A percentile compares a stretch with the other conserved stretches of the same genome.
Evolutionary conservation across 2,797 vertebrate genomes (phyloP).

Genomic region (Melanotaenia maccullochi): DNA sequence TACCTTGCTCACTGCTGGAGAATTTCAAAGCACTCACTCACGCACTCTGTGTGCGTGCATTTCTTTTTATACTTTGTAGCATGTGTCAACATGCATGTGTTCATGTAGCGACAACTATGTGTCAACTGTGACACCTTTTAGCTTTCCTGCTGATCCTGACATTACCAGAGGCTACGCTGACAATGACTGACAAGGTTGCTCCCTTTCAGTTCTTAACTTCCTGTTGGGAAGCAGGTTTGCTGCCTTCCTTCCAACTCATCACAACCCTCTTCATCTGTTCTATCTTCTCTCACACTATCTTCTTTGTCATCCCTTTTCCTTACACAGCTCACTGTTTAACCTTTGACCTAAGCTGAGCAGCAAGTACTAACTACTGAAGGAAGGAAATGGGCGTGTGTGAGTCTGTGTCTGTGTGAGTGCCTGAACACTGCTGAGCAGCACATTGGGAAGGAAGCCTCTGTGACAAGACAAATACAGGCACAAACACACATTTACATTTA

Average conservation of each 20-base stretch:
- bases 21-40: constrained; percentile 27
- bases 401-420: constrained; percentile 27
- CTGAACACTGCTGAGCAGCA: constrained; percentile 40
- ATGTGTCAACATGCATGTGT: not conserved
- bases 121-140: constrained; percentile 33
- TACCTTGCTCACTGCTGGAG: constrained; percentile 19
- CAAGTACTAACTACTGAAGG: constrained; percentile 52
- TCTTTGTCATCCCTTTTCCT: constrained; percentile 36
- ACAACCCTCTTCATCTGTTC: constrained; percentile 31
- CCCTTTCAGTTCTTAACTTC: constrained; percentile 31
- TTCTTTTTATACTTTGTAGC: constrained; percentile 1
- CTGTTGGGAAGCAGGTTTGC: constrained; percentile 36
- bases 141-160: constrained; percentile 31
- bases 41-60: constrained; percentile 1
- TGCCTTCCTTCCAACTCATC: constrained; percentile 39
- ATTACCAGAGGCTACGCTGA: constrained; percentile 6
- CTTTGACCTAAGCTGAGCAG: constrained; percentile 59
- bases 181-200: constrained; percentile 37
- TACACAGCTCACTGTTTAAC: constrained; percentile 53
- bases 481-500: constrained; percentile 23
- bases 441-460: constrained; percentile 66
- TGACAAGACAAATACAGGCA: constrained; percentile 45
- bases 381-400: constrained; percentile 65
- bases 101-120: constrained; percentile 15
- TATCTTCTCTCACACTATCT: constrained; percentile 35